These are phyloP conservation scores for Steinernema khuongi DNA, from an alignment of 1,140 invertebrate species.

Conservation along the genomic window DNA sequence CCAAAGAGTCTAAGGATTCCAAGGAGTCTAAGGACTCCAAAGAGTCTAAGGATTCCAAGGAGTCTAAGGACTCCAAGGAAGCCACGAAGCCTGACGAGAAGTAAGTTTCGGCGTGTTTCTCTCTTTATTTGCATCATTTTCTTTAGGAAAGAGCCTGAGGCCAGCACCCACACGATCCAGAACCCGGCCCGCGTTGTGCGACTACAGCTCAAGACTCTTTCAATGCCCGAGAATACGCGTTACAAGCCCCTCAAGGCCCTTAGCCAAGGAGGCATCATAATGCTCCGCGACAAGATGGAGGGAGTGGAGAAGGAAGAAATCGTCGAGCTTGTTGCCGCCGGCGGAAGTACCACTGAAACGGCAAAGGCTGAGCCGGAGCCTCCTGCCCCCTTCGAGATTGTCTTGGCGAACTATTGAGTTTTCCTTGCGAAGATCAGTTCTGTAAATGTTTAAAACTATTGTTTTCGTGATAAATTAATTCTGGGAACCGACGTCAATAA, in stretches of 20 bases:
- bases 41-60: conserved; percentile 62
- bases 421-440: too few species aligned
- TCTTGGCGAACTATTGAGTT: conserved; percentile 39
- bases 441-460: too few species aligned
- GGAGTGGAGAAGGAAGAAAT: conserved; percentile 73
- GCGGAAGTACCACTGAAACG: conserved; percentile 35
- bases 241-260: conserved; percentile 78
- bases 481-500: too few species aligned
- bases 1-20: conserved; percentile 63
- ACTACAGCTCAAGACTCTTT: conserved; percentile 81
- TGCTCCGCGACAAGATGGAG: conserved; percentile 73
- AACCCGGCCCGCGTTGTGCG: conserved; percentile 90
- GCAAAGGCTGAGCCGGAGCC: conserved; percentile 37
- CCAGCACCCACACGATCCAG: conserved; percentile 80
- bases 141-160: conserved; percentile 69
- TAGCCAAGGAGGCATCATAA: conserved; percentile 85
- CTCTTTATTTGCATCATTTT: not conserved
- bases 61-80: conserved; percentile 60
- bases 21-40: conserved; percentile 62
- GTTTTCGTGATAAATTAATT: too few species aligned
- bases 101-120: conserved; percentile 64
- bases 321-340: conserved; percentile 79
- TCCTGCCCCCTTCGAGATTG: conserved; percentile 43
- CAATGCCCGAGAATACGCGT: conserved; percentile 72
- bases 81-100: conserved; percentile 60